These are phyloP conservation scores for Drosophila repletoides DNA, from an alignment of 1,140 invertebrate species.

Conservation along the genomic window DNA sequence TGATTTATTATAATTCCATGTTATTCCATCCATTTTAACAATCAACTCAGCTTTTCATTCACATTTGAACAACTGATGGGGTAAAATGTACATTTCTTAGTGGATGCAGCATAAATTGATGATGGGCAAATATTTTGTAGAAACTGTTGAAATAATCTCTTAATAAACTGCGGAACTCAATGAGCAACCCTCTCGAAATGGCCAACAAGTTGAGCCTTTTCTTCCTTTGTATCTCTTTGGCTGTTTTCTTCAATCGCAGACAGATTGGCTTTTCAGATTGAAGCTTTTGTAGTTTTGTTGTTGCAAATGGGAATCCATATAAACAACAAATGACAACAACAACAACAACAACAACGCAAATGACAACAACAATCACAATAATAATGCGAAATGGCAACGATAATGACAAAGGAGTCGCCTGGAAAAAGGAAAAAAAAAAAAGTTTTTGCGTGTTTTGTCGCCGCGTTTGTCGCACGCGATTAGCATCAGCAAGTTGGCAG, in stretches of 20 bases:
- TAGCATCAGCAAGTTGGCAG: constrained; percentile 46
- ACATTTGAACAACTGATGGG: too few species aligned
- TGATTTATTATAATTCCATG: too few species aligned
- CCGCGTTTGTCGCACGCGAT: constrained; percentile 55
- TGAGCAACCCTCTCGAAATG: constrained; percentile 11
- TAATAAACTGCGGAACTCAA: background rate
- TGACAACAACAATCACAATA: constrained; percentile 35
- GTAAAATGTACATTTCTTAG: too few species aligned
- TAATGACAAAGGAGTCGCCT: constrained; percentile 45
- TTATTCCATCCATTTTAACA: too few species aligned
- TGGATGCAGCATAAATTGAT: too few species aligned
- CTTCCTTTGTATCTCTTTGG: background rate
- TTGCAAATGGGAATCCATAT: constrained; percentile 30
- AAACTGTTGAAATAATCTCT: too few species aligned
- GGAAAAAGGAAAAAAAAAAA: background rate
- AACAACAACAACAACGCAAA: constrained; percentile 8
- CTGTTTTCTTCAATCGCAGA: constrained; percentile 17
- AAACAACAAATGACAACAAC: constrained; percentile 15
- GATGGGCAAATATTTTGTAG: too few species aligned
- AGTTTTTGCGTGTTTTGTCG: constrained; percentile 6
- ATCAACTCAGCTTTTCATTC: too few species aligned
- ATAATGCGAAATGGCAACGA: constrained; percentile 47
- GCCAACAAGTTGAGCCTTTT: constrained; percentile 16
- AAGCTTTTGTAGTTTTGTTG: constrained; percentile 30
- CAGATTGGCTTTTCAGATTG: constrained; percentile 46